Base-by-base conservation (phyloP, 92 coral and sea anemone genomes). In the Metridium senile region DNA sequence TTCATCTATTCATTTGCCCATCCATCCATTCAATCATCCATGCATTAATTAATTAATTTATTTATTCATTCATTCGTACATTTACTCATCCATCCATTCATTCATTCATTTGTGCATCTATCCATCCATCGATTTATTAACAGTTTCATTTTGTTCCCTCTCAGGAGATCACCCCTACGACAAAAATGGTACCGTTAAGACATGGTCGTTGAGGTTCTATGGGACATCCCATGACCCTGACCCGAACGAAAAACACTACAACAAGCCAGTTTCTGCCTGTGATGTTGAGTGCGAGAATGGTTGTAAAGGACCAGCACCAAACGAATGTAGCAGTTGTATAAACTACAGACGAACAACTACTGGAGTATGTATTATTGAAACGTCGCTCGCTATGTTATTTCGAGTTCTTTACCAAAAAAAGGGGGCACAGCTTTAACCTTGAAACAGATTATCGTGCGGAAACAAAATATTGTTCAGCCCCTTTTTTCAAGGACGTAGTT, bases 251-350 rank as follows among this genome's bases (percentile, higher is more conserved):
- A 58, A 70, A 32, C 76, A 34, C n/a, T 13, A 13, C 23, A 88
- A 85, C 74, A 62, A 75, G 69, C 85, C 97, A 32, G 84, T 91
- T 34, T 70, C 93, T 21, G 97, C 97, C 29, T 95, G 99, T 74
- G 85, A 76, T 59, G 58, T 90, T 25, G 96, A 95, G 71, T 95
- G 99, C 68, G 84, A 89, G 19, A 85, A 81, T 56, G 97, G 93
- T 13, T 95, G 99, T 62, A 81, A 80, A 27, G 99, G 99, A 79
- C 95, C 99, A 20, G 82, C 64, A 26, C 81, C 97, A 16, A 81
- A 89, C 33, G 87, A 95, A 45, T 95, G 99, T 62, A 78, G 47
- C 19, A 79, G 63, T 21, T 95, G 99, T 69, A 86, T 84, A 47
- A 75, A 95, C 84, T 92, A 62, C 84, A 92, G 85, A 61, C 81